Conservation (phyloP, 1,140 invertebrate species). For the Drosophila albomicans region DNA sequence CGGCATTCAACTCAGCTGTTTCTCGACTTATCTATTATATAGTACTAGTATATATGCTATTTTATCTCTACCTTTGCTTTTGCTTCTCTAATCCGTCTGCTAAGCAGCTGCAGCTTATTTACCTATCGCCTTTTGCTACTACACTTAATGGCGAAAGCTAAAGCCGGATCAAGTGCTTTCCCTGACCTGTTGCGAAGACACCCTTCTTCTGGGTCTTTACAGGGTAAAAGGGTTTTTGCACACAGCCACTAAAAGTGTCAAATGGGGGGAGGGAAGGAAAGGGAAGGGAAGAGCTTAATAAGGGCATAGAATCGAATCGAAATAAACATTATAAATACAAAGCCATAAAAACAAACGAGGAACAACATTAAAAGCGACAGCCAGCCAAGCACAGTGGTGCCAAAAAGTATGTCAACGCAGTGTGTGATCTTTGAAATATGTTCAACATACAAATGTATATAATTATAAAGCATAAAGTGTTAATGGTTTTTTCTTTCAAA, state of each 20-base stretch:
- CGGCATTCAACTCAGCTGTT: too few relatives aligned
- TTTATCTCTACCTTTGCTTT: too few relatives aligned
- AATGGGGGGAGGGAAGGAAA: too few relatives aligned
- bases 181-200: neutral
- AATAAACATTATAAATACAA: slow-evolving; percentile 82
- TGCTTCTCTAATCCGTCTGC: neutral
- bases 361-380: slow-evolving; percentile 34
- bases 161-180: neutral
- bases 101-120: slow-evolving; percentile 1
- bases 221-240: neutral
- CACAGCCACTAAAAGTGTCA: neutral
- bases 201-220: neutral
- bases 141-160: neutral
- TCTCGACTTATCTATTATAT: too few relatives aligned
- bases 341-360: slow-evolving; percentile 70
- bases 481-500: too few relatives aligned
- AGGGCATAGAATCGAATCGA: slow-evolving; percentile 75
- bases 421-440: neutral
- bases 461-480: too few relatives aligned
- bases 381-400: slow-evolving; percentile 21
- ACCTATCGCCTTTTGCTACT: neutral
- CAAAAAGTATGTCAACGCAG: slow-evolving; percentile 31
- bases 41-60: too few relatives aligned
- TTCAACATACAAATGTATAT: too few relatives aligned
- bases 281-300: slow-evolving; percentile 58